A percentile compares a stretch with the other conserved stretches of the same genome.
Conservation (phyloP, 2,888 invertebrate genomes). For the Drosophila infuscata region DNA sequence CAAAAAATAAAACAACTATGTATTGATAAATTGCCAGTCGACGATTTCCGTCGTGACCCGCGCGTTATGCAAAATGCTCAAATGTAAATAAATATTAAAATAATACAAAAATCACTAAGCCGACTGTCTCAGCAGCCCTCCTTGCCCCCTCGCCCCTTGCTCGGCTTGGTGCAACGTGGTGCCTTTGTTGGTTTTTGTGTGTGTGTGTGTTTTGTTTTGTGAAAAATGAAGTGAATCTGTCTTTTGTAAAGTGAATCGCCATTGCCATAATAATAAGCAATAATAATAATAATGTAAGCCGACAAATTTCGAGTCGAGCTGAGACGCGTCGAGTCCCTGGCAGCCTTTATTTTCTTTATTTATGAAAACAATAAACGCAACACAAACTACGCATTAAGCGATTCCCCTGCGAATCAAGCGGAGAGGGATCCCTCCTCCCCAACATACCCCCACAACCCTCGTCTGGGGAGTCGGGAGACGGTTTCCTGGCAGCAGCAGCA, state of each 20-base stretch:
- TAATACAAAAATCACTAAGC: slow-evolving; percentile 76
- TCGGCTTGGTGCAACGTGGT: background rate
- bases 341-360: slow-evolving; percentile 59
- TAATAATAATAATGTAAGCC: slow-evolving; percentile 72
- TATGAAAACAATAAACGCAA: slow-evolving; percentile 79
- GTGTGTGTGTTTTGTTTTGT: slow-evolving; percentile 34
- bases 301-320: slow-evolving; percentile 65
- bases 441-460: background rate
- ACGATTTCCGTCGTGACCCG: slow-evolving; percentile 84
- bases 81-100: slow-evolving; percentile 81
- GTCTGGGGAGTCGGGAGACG: slow-evolving; percentile 38
- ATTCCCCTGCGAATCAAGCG: slow-evolving; percentile 3
- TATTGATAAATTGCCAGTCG: slow-evolving; percentile 84
- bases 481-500: slow-evolving; percentile 64
- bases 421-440: background rate
- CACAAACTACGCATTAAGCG: slow-evolving; percentile 71
- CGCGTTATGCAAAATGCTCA: slow-evolving; percentile 83
- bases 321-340: slow-evolving; percentile 25
- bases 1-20: slow-evolving; percentile 61
- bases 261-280: slow-evolving; percentile 64
- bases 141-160: background rate
- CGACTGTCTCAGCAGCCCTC: slow-evolving; percentile 21
- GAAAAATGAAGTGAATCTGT: slow-evolving; percentile 79
- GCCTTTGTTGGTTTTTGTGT: slow-evolving; percentile 43
- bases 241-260: slow-evolving; percentile 71